phyloP scores from a whole-genome alignment of 2,888 invertebrate genomes.

The Drosophila nr. perissopoda region DNA sequence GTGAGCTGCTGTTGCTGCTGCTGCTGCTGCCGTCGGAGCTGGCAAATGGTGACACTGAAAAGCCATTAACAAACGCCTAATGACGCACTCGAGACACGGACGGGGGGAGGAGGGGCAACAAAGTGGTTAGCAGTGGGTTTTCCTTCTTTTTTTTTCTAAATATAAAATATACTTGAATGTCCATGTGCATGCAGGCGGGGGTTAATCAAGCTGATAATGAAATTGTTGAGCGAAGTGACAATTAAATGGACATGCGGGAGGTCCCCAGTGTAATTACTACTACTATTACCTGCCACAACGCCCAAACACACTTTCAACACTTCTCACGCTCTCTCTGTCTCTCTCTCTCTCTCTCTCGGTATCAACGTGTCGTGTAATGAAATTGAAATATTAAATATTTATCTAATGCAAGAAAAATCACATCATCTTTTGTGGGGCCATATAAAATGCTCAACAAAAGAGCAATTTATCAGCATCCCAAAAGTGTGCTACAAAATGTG shows the following conservation, averaged over 20 bases:
- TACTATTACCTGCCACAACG: background rate
- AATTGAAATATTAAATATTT: constrained; percentile 77
- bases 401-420: constrained; percentile 69
- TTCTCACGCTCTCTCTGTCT: background rate
- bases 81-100: constrained; percentile 70
- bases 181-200: constrained; percentile 13
- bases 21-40: constrained; percentile 24
- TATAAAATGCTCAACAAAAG: constrained; percentile 64
- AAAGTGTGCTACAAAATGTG: constrained; percentile 67
- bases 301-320: background rate
- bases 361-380: constrained; percentile 41
- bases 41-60: constrained; percentile 73
- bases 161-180: background rate
- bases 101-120: constrained; percentile 21
- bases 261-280: background rate
- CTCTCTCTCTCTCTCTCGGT: background rate
- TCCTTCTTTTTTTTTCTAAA: constrained; percentile 4
- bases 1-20: constrained; percentile 21
- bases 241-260: constrained; percentile 61
- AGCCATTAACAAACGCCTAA: constrained; percentile 81
- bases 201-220: constrained; percentile 65
- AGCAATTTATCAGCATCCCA: constrained; percentile 77
- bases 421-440: constrained; percentile 52
- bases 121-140: background rate
- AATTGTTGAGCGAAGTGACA: constrained; percentile 37